Conservation (phyloP, 1,140 invertebrate genomes). For the Apolygus lucorum region DNA sequence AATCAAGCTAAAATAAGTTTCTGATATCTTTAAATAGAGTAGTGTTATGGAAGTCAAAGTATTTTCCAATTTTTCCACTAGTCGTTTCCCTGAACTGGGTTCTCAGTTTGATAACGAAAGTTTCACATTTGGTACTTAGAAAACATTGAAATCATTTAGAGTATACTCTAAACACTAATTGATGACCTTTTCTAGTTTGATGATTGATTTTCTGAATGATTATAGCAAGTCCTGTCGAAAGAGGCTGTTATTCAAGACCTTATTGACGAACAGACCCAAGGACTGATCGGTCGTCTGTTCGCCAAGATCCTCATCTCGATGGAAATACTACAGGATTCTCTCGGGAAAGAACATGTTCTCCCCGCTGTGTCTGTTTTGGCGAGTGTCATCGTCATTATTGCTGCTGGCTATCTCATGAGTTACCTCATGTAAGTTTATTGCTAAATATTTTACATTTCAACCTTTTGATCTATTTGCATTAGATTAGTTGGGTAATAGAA, state of each 20-base stretch:
- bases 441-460: not conserved
- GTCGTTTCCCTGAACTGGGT: too few species aligned
- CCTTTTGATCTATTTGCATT: not conserved
- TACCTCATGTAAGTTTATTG: slow-evolving; percentile 62
- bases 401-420: slow-evolving; percentile 77
- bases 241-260: slow-evolving; percentile 51
- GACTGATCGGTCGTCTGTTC: slow-evolving; percentile 61
- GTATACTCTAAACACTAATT: slow-evolving; percentile 18
- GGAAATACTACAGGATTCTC: slow-evolving; percentile 62
- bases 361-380: slow-evolving; percentile 71
- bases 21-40: not conserved
- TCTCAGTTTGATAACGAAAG: too few species aligned
- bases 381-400: slow-evolving; percentile 70
- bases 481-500: not conserved
- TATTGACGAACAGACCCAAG: slow-evolving; percentile 46
- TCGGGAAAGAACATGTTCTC: slow-evolving; percentile 72
- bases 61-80: too few species aligned
- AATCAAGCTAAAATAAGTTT: not conserved
- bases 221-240: slow-evolving; percentile 48
- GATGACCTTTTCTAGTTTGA: slow-evolving; percentile 2
- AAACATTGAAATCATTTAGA: not conserved
- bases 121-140: not conserved
- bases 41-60: not conserved
- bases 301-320: slow-evolving; percentile 56
- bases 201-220: not conserved